phyloP scores from a whole-genome alignment of 2,113 vertebrate genomes.

The Callospermophilus lateralis region DNA sequence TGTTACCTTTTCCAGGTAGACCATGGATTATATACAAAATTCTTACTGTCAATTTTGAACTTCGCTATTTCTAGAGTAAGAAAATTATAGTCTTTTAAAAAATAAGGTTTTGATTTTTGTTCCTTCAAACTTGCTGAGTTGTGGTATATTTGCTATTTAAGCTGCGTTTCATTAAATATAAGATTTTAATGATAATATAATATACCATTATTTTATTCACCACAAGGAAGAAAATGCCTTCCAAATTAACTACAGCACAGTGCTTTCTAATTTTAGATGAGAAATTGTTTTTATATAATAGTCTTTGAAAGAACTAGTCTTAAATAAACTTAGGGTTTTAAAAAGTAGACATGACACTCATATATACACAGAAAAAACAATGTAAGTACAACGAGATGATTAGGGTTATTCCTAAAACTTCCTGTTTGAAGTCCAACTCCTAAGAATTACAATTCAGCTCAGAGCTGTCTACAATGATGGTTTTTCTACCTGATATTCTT shows the following conservation, averaged over 20 bases:
- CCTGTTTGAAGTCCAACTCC: not conserved
- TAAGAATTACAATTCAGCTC: not conserved
- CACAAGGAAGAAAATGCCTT: not conserved
- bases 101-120: slow-evolving; percentile 47
- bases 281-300: not conserved
- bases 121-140: not conserved
- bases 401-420: slow-evolving; percentile 4
- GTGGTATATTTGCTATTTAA: not conserved
- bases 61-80: slow-evolving; percentile 42
- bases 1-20: not conserved
- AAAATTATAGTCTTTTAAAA: slow-evolving; percentile 44
- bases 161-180: not conserved
- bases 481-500: slow-evolving; percentile 19
- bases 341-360: not conserved
- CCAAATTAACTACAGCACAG: no score
- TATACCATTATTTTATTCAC: slow-evolving; percentile 27
- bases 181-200: not conserved
- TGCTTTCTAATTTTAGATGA: not conserved
- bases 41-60: not conserved
- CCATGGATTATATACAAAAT: not conserved
- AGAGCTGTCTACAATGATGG: not conserved
- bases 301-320: not conserved
- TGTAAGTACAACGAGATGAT: not conserved
- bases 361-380: not conserved
- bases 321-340: not conserved